Evolutionary conservation across 2,113 vertebrate species (phyloP).

Genomic region (Rhynchomys soricoides): DNA sequence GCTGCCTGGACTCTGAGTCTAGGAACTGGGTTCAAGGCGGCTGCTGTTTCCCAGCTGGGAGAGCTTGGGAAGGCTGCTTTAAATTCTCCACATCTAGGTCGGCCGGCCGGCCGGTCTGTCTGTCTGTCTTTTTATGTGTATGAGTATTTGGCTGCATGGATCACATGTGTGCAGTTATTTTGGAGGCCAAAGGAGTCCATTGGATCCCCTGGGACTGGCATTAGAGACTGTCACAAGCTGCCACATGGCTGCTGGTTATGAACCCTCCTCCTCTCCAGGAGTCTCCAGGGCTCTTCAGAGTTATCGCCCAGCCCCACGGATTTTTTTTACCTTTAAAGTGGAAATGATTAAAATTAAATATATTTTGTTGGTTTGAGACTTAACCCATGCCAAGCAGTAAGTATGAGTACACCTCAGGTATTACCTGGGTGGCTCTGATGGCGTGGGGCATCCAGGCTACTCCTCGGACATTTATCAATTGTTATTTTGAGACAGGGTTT

Average conservation of each 20-base stretch:
- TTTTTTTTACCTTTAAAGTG: neutral
- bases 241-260: neutral
- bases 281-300: neutral
- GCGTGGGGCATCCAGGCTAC: neutral
- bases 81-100: neutral
- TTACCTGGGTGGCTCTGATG: neutral
- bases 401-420: fast-evolving
- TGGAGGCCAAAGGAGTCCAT: neutral
- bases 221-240: neutral
- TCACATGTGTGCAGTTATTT: neutral
- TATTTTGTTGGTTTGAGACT: neutral
- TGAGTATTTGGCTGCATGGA: neutral
- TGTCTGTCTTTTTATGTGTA: neutral
- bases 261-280: neutral
- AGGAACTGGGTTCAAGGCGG: neutral
- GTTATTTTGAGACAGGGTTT: neutral
- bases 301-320: neutral
- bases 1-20: neutral
- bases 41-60: neutral
- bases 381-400: neutral
- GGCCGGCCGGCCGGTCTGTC: no score
- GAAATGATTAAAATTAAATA: neutral
- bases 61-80: neutral
- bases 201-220: neutral
- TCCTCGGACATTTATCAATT: neutral